These are phyloP conservation scores for Phasia obesa DNA, from an alignment of 2,888 invertebrate genomes.

Conservation along the genomic window DNA sequence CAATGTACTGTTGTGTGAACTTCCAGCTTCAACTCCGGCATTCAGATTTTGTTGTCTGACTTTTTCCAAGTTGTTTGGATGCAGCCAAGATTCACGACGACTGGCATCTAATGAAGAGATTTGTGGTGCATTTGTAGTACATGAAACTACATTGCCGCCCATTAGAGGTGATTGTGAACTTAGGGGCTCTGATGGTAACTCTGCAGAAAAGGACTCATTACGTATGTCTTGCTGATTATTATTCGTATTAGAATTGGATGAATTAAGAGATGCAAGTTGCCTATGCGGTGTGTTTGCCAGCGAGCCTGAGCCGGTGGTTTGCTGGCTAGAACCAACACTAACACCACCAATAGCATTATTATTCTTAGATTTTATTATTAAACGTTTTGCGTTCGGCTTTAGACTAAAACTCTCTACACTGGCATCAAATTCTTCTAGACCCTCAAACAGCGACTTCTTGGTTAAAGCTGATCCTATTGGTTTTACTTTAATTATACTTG, in stretches of 20 bases:
- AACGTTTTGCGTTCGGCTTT: constrained; percentile 88
- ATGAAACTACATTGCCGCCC: constrained; percentile 23
- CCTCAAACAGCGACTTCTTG: constrained; percentile 91
- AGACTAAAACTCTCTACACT: constrained; percentile 84
- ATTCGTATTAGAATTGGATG: constrained; percentile 1
- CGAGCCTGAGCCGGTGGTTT: constrained; percentile 27
- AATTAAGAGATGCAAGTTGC: constrained; percentile 10
- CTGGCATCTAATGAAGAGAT: constrained; percentile 73
- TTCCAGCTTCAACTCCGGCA: constrained; percentile 72
- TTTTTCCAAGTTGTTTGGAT: constrained; percentile 80
- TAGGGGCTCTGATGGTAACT: constrained; percentile 71
- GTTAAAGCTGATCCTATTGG: constrained; percentile 78
- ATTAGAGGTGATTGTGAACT: background rate
- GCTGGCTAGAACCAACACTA: constrained; percentile 35
- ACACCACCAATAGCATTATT: constrained; percentile 60
- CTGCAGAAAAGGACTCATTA: constrained; percentile 74
- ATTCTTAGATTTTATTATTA: constrained; percentile 86
- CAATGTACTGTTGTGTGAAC: constrained; percentile 78
- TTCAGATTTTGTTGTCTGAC: constrained; percentile 77
- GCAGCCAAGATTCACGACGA: constrained; percentile 81
- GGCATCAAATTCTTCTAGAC: constrained; percentile 90
- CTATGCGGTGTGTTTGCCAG: constrained; percentile 52
- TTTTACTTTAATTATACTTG: constrained; percentile 83
- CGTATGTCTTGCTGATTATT: constrained; percentile 48
- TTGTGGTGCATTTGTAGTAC: constrained; percentile 15